A percentile compares a stretch with the other conserved stretches of the same genome.
phyloP scores from a whole-genome alignment of 2,797 vertebrate genomes.

The Enteromius radiatus region DNA sequence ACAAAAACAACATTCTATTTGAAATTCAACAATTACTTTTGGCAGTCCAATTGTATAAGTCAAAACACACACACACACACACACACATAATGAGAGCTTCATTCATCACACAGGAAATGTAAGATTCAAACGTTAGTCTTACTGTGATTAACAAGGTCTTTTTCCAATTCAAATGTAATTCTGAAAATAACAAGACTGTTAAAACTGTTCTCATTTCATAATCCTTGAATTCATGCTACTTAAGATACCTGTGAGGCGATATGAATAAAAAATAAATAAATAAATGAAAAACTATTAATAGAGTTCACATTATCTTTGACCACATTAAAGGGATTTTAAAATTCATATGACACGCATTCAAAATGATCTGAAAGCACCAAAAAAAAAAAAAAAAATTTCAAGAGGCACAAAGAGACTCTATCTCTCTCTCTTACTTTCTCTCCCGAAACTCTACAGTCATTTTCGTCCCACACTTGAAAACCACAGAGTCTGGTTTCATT shows the following conservation, averaged over 20 bases:
- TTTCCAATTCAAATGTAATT: background rate
- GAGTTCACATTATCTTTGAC: background rate
- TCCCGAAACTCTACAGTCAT: slow-evolving; percentile 42
- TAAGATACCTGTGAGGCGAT: background rate
- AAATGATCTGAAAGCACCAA: background rate
- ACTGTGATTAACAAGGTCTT: background rate
- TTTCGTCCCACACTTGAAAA: slow-evolving; percentile 34
- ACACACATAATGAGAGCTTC: too few relatives aligned
- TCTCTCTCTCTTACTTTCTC: background rate
- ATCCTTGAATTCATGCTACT: background rate
- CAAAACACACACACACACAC: background rate
- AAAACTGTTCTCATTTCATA: background rate
- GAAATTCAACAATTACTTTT: background rate
- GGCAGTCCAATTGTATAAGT: background rate
- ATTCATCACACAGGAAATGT: background rate
- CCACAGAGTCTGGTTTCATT: slow-evolving; percentile 48
- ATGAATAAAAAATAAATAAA: background rate
- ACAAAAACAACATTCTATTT: background rate
- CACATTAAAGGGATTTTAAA: background rate
- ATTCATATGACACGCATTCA: background rate
- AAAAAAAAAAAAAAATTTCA: background rate
- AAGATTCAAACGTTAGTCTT: background rate
- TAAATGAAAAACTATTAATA: background rate
- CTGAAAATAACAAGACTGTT: background rate
- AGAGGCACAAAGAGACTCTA: background rate